Evolutionary conservation across 1,140 invertebrate species (phyloP).

Genomic region (Temnothorax nylanderi): DNA sequence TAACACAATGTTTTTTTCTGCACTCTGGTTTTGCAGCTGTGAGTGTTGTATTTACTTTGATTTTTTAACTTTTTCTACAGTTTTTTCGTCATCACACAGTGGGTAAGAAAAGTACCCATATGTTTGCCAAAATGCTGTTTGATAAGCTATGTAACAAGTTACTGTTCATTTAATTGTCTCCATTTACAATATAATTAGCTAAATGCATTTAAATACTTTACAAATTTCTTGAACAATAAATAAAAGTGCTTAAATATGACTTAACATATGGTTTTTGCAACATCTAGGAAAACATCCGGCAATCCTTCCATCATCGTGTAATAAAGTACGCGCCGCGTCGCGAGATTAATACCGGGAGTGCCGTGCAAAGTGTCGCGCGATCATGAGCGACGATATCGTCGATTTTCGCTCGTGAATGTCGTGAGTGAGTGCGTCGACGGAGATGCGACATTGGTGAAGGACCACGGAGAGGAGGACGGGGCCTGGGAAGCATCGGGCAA

Average conservation of each 20-base stretch:
- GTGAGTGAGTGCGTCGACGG: too few relatives aligned
- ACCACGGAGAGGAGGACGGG: too few relatives aligned
- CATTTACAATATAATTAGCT: not conserved
- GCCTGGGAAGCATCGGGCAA: too few relatives aligned
- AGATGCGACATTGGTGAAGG: too few relatives aligned
- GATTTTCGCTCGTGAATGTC: too few relatives aligned
- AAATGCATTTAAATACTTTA: conserved; percentile 3
- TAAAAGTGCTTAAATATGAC: conserved; percentile 9
- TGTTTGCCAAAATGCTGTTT: not conserved
- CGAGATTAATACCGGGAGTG: too few relatives aligned
- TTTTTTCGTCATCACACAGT: conserved; percentile 7
- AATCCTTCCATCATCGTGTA: too few relatives aligned
- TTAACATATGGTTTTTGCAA: too few relatives aligned
- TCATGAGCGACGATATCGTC: too few relatives aligned
- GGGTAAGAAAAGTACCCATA: conserved; percentile 6
- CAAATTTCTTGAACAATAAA: not conserved
- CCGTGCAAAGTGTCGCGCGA: too few relatives aligned
- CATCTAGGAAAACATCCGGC: too few relatives aligned
- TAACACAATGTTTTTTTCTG: conserved; percentile 80
- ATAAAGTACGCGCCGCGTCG: too few relatives aligned
- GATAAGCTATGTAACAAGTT: not conserved
- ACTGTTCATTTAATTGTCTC: not conserved
- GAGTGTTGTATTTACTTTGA: conserved; percentile 77
- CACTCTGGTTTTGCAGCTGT: conserved; percentile 83
- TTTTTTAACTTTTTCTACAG: not conserved